These are phyloP conservation scores for Apodemus speciosus DNA, from an alignment of 2,113 vertebrate species.

Conservation along the genomic window DNA sequence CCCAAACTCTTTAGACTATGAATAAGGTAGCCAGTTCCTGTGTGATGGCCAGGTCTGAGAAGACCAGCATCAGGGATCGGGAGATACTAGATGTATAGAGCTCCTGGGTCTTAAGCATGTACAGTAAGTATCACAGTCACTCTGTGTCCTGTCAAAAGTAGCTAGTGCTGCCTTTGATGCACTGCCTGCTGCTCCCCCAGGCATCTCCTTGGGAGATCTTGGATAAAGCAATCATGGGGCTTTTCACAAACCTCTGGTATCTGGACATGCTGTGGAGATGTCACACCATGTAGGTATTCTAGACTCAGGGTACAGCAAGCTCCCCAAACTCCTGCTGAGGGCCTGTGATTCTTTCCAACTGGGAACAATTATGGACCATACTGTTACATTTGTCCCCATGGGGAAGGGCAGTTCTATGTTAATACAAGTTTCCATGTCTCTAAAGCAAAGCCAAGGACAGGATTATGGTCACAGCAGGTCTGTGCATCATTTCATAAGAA, in stretches of 20 bases:
- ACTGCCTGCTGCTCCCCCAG: background rate
- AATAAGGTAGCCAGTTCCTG: background rate
- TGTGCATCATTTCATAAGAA: background rate
- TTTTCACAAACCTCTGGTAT: background rate
- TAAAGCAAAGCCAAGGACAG: background rate
- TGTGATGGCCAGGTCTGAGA: background rate
- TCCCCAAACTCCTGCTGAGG: background rate
- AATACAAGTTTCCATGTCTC: background rate
- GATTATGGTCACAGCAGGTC: background rate
- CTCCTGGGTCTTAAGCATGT: background rate
- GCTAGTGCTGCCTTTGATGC: background rate
- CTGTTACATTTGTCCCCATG: background rate
- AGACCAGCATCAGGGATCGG: background rate
- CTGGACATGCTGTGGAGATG: background rate
- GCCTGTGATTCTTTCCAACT: background rate
- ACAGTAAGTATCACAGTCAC: background rate
- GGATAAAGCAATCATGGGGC: background rate
- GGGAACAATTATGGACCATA: background rate
- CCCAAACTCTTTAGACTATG: background rate
- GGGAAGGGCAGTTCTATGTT: too few species aligned
- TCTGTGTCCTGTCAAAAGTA: background rate
- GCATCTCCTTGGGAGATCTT: background rate
- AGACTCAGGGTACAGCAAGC: background rate
- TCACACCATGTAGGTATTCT: background rate
- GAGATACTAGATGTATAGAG: background rate